These are phyloP conservation scores for Cacoxenus indagator DNA, from an alignment of 2,888 invertebrate species.

Conservation along the genomic window DNA sequence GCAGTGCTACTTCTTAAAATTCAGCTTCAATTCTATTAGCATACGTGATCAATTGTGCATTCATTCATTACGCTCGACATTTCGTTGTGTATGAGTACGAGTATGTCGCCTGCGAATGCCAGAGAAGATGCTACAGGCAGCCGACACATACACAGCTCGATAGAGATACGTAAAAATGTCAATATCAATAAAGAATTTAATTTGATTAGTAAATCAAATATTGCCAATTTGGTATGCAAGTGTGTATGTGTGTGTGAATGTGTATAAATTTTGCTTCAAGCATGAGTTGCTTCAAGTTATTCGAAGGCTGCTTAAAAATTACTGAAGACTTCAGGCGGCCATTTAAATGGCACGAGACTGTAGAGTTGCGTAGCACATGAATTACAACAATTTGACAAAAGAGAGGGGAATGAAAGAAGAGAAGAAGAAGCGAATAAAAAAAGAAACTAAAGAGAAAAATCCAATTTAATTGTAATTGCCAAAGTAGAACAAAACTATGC, in stretches of 20 bases:
- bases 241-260: background rate
- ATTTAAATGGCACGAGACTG: background rate
- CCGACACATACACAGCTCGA: background rate
- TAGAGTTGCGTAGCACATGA: background rate
- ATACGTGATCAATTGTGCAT: constrained; percentile 13
- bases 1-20: background rate
- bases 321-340: background rate
- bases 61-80: background rate
- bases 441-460: background rate
- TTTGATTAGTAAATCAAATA: constrained; percentile 17
- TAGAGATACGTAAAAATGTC: constrained; percentile 5
- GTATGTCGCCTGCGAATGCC: background rate
- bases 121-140: background rate
- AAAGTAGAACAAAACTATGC: background rate
- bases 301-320: background rate
- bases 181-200: constrained; percentile 14
- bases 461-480: constrained; percentile 13
- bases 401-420: background rate
- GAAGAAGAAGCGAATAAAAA: background rate
- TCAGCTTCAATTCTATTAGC: constrained; percentile 12
- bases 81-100: background rate
- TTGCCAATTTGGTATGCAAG: background rate
- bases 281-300: background rate
- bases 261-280: background rate
- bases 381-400: background rate